Conservation (phyloP, 2,888 invertebrate species). For the Caradrina clavipalpis region DNA sequence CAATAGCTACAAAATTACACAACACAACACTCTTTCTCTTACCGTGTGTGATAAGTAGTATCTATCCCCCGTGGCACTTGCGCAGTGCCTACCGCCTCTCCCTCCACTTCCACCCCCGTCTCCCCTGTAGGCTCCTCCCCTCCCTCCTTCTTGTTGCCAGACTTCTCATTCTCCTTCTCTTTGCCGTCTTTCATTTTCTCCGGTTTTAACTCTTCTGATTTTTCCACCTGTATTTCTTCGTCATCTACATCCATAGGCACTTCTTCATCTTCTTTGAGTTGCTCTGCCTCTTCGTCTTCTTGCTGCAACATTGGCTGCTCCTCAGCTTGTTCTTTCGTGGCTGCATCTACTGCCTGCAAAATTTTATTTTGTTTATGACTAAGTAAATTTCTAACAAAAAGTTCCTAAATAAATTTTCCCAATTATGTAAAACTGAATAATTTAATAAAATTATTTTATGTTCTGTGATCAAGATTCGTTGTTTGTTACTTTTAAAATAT, state of each 20-base stretch:
- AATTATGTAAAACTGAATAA: too few relatives aligned
- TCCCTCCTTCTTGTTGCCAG: constrained; percentile 83
- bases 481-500: too few relatives aligned
- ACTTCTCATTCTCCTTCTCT: constrained; percentile 86
- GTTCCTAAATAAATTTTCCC: too few relatives aligned
- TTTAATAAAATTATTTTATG: too few relatives aligned
- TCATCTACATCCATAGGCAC: constrained; percentile 89
- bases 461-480: too few relatives aligned
- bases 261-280: constrained; percentile 90
- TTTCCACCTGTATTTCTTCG: constrained; percentile 85
- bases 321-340: constrained; percentile 96
- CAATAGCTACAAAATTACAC: too few relatives aligned
- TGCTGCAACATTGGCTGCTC: constrained; percentile 92
- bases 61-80: constrained; percentile 93
- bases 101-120: constrained; percentile 93
- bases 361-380: too few relatives aligned
- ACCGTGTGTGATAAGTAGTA: constrained; percentile 95
- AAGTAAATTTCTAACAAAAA: too few relatives aligned
- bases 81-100: constrained; percentile 93
- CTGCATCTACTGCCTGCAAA: constrained; percentile 92
- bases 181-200: constrained; percentile 83
- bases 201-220: constrained; percentile 83
- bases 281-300: constrained; percentile 91
- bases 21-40: constrained; percentile 63
- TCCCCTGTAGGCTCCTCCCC: constrained; percentile 87